Percentiles rank a stretch among this genome's conserved stretches.
Conservation (phyloP, 1,140 invertebrate genomes). For the Pseudomyrmex flavicornis region DNA sequence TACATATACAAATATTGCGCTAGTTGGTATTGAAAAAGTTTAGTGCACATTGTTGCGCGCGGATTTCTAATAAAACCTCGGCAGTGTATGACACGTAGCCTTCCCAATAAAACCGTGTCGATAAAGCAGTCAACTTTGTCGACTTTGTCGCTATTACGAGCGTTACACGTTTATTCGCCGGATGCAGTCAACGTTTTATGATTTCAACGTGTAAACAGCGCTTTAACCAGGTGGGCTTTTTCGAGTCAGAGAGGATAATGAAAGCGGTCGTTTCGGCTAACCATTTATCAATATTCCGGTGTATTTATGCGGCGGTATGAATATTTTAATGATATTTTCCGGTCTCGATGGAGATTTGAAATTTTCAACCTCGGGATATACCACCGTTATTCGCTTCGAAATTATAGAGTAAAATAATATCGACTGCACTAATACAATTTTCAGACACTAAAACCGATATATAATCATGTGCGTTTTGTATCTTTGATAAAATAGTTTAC, state of each 20-base stretch:
- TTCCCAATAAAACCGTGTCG: conserved; percentile 74
- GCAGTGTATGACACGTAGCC: conserved; percentile 24
- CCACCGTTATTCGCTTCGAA: not conserved
- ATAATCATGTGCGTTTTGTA: not conserved
- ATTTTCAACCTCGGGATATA: conserved; percentile 17
- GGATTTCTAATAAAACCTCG: conserved; percentile 77
- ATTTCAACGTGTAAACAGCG: conserved; percentile 28
- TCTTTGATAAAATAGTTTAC: not conserved
- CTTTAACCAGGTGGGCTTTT: conserved; percentile 30
- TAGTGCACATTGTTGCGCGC: conserved; percentile 49
- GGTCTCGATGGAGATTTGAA: conserved; percentile 15
- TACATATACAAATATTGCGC: not conserved
- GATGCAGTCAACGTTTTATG: conserved; percentile 53
- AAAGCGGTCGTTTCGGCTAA: conserved; percentile 28
- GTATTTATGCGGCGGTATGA: conserved; percentile 34
- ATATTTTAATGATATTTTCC: conserved; percentile 34
- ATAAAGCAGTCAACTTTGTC: conserved; percentile 60
- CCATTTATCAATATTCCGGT: conserved; percentile 37
- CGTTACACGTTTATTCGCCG: conserved; percentile 58
- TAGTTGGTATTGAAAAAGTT: conserved; percentile 78
- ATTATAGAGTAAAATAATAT: conserved; percentile 15
- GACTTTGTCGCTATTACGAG: conserved; percentile 64
- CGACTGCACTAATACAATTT: conserved; percentile 19
- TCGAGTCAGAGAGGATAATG: conserved; percentile 25
- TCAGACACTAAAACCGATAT: not conserved